Percentiles rank a stretch among this genome's conserved stretches.
These are phyloP conservation scores for Oligia fasciuncula DNA, from an alignment of 2,888 invertebrate genomes.

Conservation along the genomic window DNA sequence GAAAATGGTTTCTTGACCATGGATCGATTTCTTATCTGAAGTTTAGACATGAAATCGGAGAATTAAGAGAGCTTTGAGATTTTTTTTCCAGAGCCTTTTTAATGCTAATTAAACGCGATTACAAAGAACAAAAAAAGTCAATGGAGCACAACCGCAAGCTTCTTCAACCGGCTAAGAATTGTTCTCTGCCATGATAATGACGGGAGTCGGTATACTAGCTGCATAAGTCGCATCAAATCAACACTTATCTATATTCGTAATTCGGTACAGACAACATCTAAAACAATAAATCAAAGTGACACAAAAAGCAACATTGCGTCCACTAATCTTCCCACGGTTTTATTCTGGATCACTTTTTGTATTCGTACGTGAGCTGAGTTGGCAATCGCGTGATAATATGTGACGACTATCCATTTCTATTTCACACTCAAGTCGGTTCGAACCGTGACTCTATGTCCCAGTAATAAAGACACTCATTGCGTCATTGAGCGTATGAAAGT, in stretches of 20 bases:
- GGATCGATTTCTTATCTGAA: constrained; percentile 36
- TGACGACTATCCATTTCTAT: constrained; percentile 71
- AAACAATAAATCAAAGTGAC: constrained; percentile 54
- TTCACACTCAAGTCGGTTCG: constrained; percentile 47
- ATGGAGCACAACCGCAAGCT: constrained; percentile 40
- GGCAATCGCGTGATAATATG: constrained; percentile 76
- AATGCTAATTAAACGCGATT: constrained; percentile 49
- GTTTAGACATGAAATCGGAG: constrained; percentile 47
- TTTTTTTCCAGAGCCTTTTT: constrained; percentile 25
- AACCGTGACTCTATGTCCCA: constrained; percentile 58
- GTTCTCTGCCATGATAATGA: constrained; percentile 15
- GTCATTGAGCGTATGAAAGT: constrained; percentile 66
- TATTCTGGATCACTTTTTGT: constrained; percentile 72
- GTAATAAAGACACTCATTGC: constrained; percentile 49
- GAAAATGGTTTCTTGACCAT: constrained; percentile 35
- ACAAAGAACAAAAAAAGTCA: constrained; percentile 48
- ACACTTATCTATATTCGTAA: constrained; percentile 22
- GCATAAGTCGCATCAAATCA: constrained; percentile 18
- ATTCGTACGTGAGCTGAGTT: constrained; percentile 68
- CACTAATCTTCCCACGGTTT: constrained; percentile 73
- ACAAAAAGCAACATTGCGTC: constrained; percentile 53
- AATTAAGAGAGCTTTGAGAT: constrained; percentile 19
- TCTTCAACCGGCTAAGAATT: constrained; percentile 31
- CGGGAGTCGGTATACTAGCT: neutral
- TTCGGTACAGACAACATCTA: constrained; percentile 41